Evolutionary conservation across 2,797 vertebrate species (phyloP).

Genomic region (Semotilus atromaculatus): DNA sequence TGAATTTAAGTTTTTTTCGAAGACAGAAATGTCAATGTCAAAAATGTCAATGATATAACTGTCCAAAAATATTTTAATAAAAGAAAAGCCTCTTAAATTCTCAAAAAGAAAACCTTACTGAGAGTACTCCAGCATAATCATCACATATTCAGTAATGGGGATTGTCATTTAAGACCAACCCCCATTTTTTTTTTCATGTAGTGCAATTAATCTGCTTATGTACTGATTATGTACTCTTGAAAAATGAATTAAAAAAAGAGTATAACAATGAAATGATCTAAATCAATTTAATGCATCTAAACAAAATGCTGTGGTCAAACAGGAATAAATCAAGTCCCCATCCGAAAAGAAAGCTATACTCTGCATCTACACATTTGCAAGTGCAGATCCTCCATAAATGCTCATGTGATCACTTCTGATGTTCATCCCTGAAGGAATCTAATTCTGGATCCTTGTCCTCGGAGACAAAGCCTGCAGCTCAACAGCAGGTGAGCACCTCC

Average conservation of each 20-base stretch:
- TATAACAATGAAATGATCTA: background rate
- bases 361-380: background rate
- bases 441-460: slow-evolving; percentile 15
- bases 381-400: background rate
- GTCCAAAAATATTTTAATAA: too few relatives aligned
- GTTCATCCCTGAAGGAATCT: slow-evolving; percentile 20
- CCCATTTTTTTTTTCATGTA: too few relatives aligned
- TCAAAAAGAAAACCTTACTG: too few relatives aligned
- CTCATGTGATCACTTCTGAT: background rate
- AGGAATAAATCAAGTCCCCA: background rate
- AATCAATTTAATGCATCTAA: background rate
- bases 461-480: slow-evolving; percentile 16
- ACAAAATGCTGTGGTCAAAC: background rate
- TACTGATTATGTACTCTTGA: background rate
- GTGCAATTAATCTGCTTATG: too few relatives aligned
- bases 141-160: too few relatives aligned
- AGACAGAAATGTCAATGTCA: too few relatives aligned
- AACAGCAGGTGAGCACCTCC: slow-evolving; percentile 41
- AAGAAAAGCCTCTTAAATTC: too few relatives aligned
- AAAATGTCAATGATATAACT: too few relatives aligned
- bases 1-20: too few relatives aligned
- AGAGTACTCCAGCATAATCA: too few relatives aligned
- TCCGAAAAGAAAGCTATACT: background rate
- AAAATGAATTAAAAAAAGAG: background rate
- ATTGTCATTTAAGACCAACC: too few relatives aligned